A percentile compares a stretch with the other conserved stretches of the same genome.
Conservation (phyloP, 2,797 vertebrate genomes). For the Trichosurus vulpecula region DNA sequence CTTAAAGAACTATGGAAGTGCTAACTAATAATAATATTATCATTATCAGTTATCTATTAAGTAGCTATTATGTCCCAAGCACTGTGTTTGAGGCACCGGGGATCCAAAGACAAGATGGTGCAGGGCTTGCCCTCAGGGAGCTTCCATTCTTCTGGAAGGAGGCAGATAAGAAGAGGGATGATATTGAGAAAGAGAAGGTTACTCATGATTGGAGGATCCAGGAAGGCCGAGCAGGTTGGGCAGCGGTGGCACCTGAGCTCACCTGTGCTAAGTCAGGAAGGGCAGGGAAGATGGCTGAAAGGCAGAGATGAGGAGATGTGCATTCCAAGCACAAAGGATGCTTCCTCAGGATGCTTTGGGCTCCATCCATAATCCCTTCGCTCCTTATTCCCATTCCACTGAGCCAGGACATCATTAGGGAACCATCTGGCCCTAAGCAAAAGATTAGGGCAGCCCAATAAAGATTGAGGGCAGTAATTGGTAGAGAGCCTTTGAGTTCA, state of each 20-base stretch:
- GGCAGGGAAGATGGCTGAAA: too few relatives aligned
- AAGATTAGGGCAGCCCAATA: background rate
- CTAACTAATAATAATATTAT: background rate
- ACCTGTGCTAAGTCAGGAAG: background rate
- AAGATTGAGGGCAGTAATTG: background rate
- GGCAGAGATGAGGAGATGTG: background rate
- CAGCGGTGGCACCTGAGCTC: background rate
- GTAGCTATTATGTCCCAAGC: background rate
- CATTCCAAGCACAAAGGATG: background rate
- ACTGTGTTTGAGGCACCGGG: background rate
- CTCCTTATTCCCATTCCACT: background rate
- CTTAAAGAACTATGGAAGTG: background rate
- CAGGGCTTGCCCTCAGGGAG: background rate
- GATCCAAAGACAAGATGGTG: background rate
- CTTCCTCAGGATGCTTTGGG: background rate
- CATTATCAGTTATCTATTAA: background rate
- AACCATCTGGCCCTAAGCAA: background rate
- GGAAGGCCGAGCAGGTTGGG: background rate
- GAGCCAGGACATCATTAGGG: background rate
- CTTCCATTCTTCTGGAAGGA: background rate
- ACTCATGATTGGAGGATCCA: background rate
- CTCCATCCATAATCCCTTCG: background rate
- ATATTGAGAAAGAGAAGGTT: background rate
- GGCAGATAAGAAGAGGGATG: background rate
- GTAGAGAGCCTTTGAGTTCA: background rate